These are phyloP conservation scores for Callaeas wilsoni DNA, from an alignment of 2,113 vertebrate genomes.

Conservation along the genomic window DNA sequence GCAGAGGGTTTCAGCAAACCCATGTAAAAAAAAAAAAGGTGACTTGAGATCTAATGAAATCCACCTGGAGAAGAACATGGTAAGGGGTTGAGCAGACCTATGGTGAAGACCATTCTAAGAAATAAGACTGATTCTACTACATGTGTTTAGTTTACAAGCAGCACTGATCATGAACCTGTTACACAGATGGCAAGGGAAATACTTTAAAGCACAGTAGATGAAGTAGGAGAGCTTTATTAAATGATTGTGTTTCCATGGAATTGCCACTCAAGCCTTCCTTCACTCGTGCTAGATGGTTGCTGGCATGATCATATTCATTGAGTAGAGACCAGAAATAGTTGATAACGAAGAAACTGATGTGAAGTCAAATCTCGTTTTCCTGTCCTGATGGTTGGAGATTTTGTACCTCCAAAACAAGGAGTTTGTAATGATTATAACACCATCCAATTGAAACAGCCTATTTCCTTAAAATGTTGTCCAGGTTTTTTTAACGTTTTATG, in stretches of 20 bases:
- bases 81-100: background rate
- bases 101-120: background rate
- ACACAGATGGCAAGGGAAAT: background rate
- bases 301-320: background rate
- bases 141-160: background rate
- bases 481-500: background rate
- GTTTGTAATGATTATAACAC: background rate
- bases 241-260: slow-evolving; percentile 5
- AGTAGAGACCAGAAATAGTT: background rate
- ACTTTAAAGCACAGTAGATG: background rate
- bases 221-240: background rate
- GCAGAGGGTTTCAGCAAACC: background rate
- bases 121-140: background rate
- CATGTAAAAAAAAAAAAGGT: background rate
- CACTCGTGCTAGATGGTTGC: background rate
- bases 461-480: background rate
- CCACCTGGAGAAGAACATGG: background rate
- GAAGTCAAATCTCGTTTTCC: background rate
- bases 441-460: background rate
- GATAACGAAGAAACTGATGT: background rate
- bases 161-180: background rate
- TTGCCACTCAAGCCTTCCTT: background rate
- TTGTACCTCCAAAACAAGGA: background rate
- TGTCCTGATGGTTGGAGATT: background rate
- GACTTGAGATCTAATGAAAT: background rate